phyloP scores from a whole-genome alignment of 2,888 invertebrate genomes.

The Andrena minutula region DNA sequence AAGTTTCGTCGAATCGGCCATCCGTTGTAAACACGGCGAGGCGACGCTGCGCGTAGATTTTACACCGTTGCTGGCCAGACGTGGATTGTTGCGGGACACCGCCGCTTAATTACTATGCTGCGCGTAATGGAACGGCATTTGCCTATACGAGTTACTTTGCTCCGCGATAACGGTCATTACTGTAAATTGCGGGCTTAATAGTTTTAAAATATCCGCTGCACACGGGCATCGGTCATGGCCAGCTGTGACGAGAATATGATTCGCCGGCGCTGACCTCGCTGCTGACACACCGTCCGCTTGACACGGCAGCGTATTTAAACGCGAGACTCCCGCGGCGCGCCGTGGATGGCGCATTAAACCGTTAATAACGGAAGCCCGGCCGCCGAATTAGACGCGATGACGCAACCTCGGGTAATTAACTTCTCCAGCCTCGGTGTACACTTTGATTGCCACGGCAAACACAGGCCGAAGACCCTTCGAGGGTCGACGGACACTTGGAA shows the following conservation, averaged over 20 bases:
- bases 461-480: background rate
- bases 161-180: conserved; percentile 60
- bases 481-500: no score
- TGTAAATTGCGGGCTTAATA: conserved; percentile 58
- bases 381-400: background rate
- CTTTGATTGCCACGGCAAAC: background rate
- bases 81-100: conserved; percentile 73
- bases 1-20: conserved; percentile 66
- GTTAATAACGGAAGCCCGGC: background rate
- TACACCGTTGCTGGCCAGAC: conserved; percentile 63
- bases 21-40: conserved; percentile 63
- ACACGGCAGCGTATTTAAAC: conserved; percentile 18
- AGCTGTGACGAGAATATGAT: conserved; percentile 56
- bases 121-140: conserved; percentile 69
- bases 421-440: background rate
- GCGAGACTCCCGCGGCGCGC: background rate
- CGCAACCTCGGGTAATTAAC: background rate
- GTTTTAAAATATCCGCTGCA: conserved; percentile 61
- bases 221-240: conserved; percentile 49
- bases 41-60: conserved; percentile 63
- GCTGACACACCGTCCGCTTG: conserved; percentile 8
- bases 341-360: background rate
- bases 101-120: conserved; percentile 71
- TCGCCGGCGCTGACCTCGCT: conserved; percentile 6
- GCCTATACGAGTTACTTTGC: conserved; percentile 69